Evolutionary conservation across 2,797 vertebrate species (phyloP), one percentile per base, ranked within the genome.

Genomic region (Psittacula derbiana): DNA sequence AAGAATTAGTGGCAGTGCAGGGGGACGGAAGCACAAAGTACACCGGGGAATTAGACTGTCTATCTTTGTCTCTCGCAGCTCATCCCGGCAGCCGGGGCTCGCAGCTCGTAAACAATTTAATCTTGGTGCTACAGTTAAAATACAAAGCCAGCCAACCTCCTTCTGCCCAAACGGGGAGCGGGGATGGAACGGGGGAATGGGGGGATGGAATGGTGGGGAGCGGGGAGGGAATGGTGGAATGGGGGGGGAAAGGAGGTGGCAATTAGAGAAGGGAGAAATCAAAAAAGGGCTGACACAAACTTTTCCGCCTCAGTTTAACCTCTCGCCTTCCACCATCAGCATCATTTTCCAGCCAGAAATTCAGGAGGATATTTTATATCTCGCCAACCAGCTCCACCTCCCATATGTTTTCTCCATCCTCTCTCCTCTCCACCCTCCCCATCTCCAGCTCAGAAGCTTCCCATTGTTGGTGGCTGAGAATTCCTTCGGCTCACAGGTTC

Each of bases 91-190:
- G 98, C 98, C 98, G 66, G 98, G 97, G 98, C 98, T 99, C 98
- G 95, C 95, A 95, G 98, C 99, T 99, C 98, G 98, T 99, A 99
- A 99, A 99, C 98, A 99, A 99, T 99, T 99, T 99, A 99, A 99
- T 99, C 99, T 99, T 99, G 99, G 99, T 98, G 98, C 98, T 98
- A 99, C 98, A 99, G 99, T 99, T 98, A 98, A 98, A 98, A 98
- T 93, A 98, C 97, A 97, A 98, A 98, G 98, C 93, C 97, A 97
- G 97, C 97, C 97, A 98, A 97, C 91, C 94, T 93, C 86, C 91
- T 80, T 16, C 75, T 95, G 96, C 91, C 95, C 95, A 96, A 94
- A 80, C 31, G 52, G 95, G 95, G 88, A 49, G 96, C 33, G 92
- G 94, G 73, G 23, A 88, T 86, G 76, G 83, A 91, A 24, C 41